These are phyloP conservation scores for Oligia fasciuncula DNA, from an alignment of 2,888 invertebrate species.

Conservation along the genomic window DNA sequence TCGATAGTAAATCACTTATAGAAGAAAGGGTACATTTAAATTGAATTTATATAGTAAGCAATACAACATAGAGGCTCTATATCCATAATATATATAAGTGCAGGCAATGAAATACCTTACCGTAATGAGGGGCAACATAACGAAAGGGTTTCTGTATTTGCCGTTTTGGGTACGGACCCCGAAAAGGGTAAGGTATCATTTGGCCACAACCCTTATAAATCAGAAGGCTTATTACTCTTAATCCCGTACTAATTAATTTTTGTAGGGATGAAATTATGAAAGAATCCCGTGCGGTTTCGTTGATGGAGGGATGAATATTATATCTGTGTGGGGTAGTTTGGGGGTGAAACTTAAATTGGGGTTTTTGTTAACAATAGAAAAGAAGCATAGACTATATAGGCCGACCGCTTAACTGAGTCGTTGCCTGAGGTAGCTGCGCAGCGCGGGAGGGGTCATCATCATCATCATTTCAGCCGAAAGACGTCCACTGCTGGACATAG, in stretches of 20 bases:
- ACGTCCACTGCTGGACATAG: no score
- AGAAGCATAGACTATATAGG: no score
- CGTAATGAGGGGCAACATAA: conserved; percentile 41
- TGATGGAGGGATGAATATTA: conserved; percentile 39
- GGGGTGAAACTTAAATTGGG: conserved; percentile 2
- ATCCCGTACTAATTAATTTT: conserved; percentile 79
- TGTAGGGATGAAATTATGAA: conserved; percentile 69
- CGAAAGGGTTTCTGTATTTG: conserved; percentile 56
- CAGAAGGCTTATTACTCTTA: conserved; percentile 76
- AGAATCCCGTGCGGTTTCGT: conserved; percentile 47
- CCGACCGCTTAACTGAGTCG: no score
- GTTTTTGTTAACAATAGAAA: neutral
- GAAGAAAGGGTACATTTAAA: conserved; percentile 22
- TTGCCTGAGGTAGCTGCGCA: no score
- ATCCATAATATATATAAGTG: conserved; percentile 24
- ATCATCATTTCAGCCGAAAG: no score
- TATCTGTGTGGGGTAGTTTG: conserved; percentile 38
- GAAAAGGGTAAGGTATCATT: conserved; percentile 71
- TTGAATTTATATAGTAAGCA: conserved; percentile 15
- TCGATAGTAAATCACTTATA: neutral
- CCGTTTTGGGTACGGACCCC: conserved; percentile 55
- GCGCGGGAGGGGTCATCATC: no score
- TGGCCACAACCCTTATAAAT: conserved; percentile 73
- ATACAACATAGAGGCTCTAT: neutral
- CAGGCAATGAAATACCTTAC: conserved; percentile 37